Evolutionary conservation across 2,113 vertebrate genomes (phyloP).

Genomic region (Phocoena phocoena): DNA sequence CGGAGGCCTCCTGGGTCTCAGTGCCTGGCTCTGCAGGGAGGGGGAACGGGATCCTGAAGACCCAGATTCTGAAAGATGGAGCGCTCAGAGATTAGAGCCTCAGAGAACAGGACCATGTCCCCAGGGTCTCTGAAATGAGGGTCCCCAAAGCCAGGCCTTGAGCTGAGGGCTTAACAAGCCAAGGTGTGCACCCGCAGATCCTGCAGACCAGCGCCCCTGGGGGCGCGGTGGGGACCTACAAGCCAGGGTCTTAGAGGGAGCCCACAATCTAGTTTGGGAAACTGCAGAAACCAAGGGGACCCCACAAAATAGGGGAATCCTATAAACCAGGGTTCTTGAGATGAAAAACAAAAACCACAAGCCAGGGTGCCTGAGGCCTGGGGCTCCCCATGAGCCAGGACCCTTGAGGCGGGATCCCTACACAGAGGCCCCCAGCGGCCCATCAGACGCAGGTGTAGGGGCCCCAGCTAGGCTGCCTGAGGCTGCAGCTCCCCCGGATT

Average conservation of each 20-base stretch:
- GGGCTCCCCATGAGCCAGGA: background rate
- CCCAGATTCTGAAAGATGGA: background rate
- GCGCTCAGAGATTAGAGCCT: background rate
- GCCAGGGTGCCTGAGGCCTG: background rate
- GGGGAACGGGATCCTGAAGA: background rate
- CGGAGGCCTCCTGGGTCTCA: background rate
- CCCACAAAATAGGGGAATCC: background rate
- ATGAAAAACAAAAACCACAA: background rate
- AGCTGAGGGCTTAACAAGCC: background rate
- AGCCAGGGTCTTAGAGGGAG: background rate
- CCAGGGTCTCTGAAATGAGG: background rate
- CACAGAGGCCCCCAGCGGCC: background rate
- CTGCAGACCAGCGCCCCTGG: background rate
- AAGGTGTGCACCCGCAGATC: background rate
- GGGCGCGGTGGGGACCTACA: background rate
- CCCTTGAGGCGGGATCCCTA: background rate
- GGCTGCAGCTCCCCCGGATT: slow-evolving; percentile 49
- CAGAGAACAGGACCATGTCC: background rate
- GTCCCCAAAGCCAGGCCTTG: background rate
- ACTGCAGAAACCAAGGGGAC: background rate
- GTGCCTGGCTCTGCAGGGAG: background rate
- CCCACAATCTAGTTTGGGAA: background rate
- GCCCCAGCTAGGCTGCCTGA: background rate
- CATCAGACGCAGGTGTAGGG: slow-evolving; percentile 62
- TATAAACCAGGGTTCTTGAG: background rate